A percentile compares a stretch with the other conserved stretches of the same genome.
phyloP scores from a whole-genome alignment of 2,113 vertebrate species.

The Coptodon bakossiorum region DNA sequence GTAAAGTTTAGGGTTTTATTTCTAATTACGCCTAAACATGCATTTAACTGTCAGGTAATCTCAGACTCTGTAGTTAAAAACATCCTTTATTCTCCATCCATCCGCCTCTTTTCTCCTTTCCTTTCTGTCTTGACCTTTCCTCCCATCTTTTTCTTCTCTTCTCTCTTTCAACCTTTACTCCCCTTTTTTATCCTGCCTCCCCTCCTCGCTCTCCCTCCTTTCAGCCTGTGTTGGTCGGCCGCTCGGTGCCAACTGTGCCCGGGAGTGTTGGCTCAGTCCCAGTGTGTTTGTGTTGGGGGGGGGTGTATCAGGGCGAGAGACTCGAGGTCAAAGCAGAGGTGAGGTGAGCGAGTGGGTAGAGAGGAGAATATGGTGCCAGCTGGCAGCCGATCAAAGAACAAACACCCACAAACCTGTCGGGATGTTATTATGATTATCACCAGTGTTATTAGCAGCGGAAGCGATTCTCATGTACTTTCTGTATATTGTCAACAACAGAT shows the following conservation, averaged over 20 bases:
- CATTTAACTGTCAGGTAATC: not conserved
- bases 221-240: conserved; percentile 9
- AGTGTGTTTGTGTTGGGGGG: conserved; percentile 18
- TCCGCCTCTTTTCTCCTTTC: not conserved
- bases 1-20: not conserved
- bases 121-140: not conserved
- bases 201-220: conserved; percentile 53
- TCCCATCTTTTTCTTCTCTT: not conserved
- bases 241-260: conserved; percentile 52
- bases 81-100: not conserved
- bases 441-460: not conserved
- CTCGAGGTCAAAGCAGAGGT: conserved; percentile 47
- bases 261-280: conserved; percentile 59
- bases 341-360: conserved; percentile 40
- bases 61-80: not conserved
- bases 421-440: not conserved
- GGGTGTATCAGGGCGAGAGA: not conserved
- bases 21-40: not conserved
- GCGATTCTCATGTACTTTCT: not conserved
- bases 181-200: conserved; percentile 1
- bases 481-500: not conserved
- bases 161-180: not conserved
- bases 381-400: conserved; percentile 63
- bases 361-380: conserved; percentile 49
- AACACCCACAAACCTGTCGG: conserved; percentile 33